phyloP scores from a whole-genome alignment of 1,140 invertebrate genomes.

The Pogonomyrmex californicus region DNA sequence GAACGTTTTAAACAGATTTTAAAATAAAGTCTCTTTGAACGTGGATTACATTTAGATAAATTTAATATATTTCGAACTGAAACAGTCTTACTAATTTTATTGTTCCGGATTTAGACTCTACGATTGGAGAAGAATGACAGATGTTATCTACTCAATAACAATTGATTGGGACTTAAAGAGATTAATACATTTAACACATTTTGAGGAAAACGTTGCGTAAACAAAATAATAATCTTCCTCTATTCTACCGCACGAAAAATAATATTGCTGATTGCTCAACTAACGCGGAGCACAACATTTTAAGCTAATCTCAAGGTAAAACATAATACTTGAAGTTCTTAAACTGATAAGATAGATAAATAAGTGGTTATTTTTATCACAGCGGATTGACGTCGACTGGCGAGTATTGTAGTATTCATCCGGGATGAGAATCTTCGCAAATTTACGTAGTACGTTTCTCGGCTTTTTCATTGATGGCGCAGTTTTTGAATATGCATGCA shows the following conservation, averaged over 20 bases:
- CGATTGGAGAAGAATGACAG: background rate
- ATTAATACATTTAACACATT: background rate
- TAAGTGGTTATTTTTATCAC: background rate
- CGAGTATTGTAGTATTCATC: background rate
- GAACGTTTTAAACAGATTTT: slow-evolving; percentile 1
- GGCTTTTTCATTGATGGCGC: slow-evolving; percentile 66
- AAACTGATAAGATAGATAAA: background rate
- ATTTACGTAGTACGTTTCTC: slow-evolving; percentile 60
- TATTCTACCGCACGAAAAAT: background rate
- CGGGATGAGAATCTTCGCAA: slow-evolving; percentile 21
- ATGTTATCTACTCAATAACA: background rate
- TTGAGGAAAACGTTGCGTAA: background rate
- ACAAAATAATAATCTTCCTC: background rate
- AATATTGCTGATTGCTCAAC: background rate
- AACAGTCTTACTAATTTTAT: background rate
- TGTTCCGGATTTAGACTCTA: background rate
- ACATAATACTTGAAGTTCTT: background rate
- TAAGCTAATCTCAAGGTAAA: background rate
- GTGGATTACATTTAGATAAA: background rate
- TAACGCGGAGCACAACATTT: background rate
- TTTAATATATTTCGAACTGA: background rate
- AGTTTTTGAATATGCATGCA: slow-evolving; percentile 79
- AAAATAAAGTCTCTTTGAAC: slow-evolving; percentile 4
- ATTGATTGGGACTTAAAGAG: background rate
- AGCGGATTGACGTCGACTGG: background rate